Conservation (phyloP, 2,113 vertebrate genomes). For the Canis aureus region DNA sequence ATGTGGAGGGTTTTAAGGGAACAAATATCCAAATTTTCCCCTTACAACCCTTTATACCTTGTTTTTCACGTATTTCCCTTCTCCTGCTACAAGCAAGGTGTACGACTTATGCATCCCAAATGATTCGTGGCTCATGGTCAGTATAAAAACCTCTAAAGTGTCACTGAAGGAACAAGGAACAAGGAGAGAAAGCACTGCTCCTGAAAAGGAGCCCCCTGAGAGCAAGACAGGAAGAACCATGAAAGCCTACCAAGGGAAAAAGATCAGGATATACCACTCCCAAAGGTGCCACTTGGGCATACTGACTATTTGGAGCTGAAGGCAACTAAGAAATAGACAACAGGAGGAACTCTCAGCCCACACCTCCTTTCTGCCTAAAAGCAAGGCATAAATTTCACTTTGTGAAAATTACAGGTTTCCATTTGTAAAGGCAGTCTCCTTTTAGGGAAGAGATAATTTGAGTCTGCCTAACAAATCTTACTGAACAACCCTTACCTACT, state of each 20-base stretch:
- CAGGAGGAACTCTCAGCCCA: neutral
- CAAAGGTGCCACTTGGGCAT: too few species aligned
- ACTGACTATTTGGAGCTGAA: neutral
- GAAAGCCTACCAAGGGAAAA: neutral
- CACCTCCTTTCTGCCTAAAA: neutral
- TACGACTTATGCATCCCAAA: accelerated
- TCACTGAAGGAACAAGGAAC: neutral
- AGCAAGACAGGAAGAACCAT: neutral
- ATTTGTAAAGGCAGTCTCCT: neutral
- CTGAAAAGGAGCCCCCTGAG: neutral
- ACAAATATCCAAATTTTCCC: neutral
- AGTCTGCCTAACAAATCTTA: neutral
- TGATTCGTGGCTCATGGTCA: neutral
- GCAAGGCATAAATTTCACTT: neutral
- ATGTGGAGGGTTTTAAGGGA: neutral
- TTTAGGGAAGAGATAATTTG: neutral
- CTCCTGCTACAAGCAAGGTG: neutral
- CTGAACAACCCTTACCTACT: neutral
- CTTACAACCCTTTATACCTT: neutral
- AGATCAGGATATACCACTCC: neutral
- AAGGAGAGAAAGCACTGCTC: neutral
- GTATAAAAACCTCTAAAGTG: neutral
- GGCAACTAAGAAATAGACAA: neutral
- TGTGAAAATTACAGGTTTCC: neutral
- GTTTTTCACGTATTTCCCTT: neutral